Evolutionary conservation across 2,113 vertebrate species (phyloP).

Genomic region (Psittacula cyanocephala): DNA sequence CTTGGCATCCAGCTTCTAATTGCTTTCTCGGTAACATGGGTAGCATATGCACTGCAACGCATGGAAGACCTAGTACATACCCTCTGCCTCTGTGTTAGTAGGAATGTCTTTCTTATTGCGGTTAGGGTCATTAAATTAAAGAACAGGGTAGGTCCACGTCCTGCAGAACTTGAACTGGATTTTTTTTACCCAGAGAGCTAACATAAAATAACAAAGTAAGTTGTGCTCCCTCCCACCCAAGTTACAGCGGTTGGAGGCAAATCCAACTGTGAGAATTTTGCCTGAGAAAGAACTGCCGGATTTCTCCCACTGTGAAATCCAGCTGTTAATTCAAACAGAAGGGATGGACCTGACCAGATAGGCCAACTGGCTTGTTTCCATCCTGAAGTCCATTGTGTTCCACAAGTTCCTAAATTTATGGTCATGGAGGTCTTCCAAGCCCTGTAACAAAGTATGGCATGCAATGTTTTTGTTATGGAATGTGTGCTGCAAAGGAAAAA

Average conservation of each 20-base stretch:
- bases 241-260: slow-evolving; percentile 43
- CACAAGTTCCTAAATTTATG: slow-evolving; percentile 60
- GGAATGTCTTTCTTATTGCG: not conserved
- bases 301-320: slow-evolving; percentile 67
- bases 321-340: slow-evolving; percentile 69
- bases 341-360: slow-evolving; percentile 66
- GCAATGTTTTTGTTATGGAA: slow-evolving; percentile 45
- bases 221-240: slow-evolving; percentile 56
- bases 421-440: slow-evolving; percentile 56
- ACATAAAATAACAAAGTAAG: slow-evolving; percentile 66
- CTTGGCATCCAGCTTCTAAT: not conserved
- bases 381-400: slow-evolving; percentile 63
- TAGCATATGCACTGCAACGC: not conserved
- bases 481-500: slow-evolving; percentile 39
- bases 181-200: slow-evolving; percentile 37
- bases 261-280: slow-evolving; percentile 60
- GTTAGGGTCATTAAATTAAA: slow-evolving; percentile 45
- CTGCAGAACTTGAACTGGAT: slow-evolving; percentile 27
- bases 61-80: not conserved
- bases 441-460: slow-evolving; percentile 29
- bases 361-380: slow-evolving; percentile 64
- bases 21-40: not conserved
- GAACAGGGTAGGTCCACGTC: slow-evolving; percentile 31
- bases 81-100: not conserved
- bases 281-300: slow-evolving; percentile 65